Conservation (phyloP, 1,140 invertebrate species). For the Ephestia elutella region DNA sequence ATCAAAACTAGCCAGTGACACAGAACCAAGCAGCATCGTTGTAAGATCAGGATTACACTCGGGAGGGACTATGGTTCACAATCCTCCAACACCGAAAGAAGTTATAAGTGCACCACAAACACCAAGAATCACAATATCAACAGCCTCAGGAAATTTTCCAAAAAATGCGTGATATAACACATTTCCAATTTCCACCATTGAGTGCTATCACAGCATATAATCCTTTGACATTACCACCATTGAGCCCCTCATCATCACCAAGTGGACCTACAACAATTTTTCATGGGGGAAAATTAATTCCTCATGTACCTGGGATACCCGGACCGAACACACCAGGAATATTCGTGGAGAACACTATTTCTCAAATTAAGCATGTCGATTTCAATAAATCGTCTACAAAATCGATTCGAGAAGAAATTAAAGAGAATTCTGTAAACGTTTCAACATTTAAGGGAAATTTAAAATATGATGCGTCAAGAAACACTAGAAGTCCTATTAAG, state of each 20-base stretch:
- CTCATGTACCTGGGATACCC: slow-evolving; percentile 89
- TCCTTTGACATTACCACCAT: slow-evolving; percentile 77
- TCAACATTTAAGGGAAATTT: slow-evolving; percentile 27
- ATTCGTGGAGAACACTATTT: slow-evolving; percentile 44
- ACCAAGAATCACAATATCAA: slow-evolving; percentile 75
- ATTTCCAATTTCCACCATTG: slow-evolving; percentile 77
- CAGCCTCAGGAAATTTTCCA: slow-evolving; percentile 75
- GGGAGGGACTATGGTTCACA: slow-evolving; percentile 82
- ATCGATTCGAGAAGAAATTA: slow-evolving; percentile 29
- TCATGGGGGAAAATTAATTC: slow-evolving; percentile 83
- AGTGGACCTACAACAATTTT: slow-evolving; percentile 75
- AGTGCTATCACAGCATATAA: slow-evolving; percentile 82
- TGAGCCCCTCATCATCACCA: slow-evolving; percentile 66
- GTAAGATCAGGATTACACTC: slow-evolving; percentile 83
- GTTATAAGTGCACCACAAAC: slow-evolving; percentile 68
- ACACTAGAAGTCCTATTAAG: slow-evolving; percentile 43
- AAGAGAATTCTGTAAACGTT: slow-evolving; percentile 26
- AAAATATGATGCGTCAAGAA: slow-evolving; percentile 38
- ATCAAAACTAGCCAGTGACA: slow-evolving; percentile 55
- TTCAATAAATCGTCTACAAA: slow-evolving; percentile 33
- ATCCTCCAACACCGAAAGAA: slow-evolving; percentile 74
- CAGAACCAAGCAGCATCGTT: slow-evolving; percentile 77
- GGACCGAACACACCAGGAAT: slow-evolving; percentile 80
- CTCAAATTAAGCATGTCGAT: slow-evolving; percentile 29
- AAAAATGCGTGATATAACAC: slow-evolving; percentile 70